phyloP scores from a whole-genome alignment of 2,113 vertebrate species.

The Sterrhoptilus dennistouni region DNA sequence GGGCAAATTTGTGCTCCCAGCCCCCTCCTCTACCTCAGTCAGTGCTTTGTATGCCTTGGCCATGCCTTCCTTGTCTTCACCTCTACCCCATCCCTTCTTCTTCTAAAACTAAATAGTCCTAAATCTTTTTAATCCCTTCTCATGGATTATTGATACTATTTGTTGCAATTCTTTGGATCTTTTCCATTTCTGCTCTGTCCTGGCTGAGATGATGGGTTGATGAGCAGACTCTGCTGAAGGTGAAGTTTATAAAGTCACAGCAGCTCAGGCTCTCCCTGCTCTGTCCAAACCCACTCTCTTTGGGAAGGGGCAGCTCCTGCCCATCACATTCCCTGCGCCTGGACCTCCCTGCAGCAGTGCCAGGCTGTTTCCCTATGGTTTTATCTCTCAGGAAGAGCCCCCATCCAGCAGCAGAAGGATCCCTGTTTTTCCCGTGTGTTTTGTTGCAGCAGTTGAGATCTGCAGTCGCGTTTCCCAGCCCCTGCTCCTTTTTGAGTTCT shows the following conservation, averaged over 20 bases:
- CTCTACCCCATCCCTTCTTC: not conserved
- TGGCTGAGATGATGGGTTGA: not conserved
- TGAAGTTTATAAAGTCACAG: not conserved
- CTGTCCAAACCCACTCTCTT: accelerated
- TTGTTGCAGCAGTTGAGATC: not conserved
- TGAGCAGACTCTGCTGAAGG: not conserved
- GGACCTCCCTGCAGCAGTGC: not conserved
- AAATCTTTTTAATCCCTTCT: conserved; percentile 19
- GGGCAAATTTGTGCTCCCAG: not conserved
- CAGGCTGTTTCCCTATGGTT: not conserved
- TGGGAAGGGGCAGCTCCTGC: not conserved
- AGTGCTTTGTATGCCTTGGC: not conserved
- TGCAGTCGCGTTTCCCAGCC: accelerated
- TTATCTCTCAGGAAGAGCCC: not conserved
- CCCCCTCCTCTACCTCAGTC: not conserved
- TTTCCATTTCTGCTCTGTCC: not conserved
- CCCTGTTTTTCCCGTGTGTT: not conserved
- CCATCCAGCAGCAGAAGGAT: not conserved
- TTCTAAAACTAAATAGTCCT: not conserved
- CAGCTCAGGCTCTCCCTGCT: not conserved
- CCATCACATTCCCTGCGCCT: accelerated
- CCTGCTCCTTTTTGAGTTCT: not conserved
- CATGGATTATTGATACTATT: conserved; percentile 49
- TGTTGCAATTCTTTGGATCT: conserved; percentile 33
- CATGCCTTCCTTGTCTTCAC: not conserved